Evolutionary conservation across 2,113 vertebrate species (phyloP).

Genomic region (Acanthisitta chloris): DNA sequence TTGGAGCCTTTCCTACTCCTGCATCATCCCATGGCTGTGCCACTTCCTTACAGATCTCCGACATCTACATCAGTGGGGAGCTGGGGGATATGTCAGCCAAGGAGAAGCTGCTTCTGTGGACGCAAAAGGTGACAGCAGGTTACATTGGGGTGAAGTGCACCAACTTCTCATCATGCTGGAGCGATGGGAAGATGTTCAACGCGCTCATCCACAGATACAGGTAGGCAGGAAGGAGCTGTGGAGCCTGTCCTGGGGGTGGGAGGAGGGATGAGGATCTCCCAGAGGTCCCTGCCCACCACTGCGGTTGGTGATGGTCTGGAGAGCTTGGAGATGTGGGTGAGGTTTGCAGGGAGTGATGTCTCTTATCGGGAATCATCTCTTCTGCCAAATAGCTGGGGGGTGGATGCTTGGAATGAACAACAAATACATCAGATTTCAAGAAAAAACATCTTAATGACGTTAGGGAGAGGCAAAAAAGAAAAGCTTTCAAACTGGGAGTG

Average conservation of each 20-base stretch:
- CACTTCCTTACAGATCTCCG: slow-evolving; percentile 85
- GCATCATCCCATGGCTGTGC: not conserved
- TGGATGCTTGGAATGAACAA: not conserved
- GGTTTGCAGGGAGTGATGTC: not conserved
- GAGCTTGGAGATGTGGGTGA: not conserved
- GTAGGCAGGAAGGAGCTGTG: slow-evolving; percentile 47
- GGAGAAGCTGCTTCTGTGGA: slow-evolving; percentile 96
- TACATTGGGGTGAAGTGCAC: slow-evolving; percentile 91
- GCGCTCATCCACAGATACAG: slow-evolving; percentile 97
- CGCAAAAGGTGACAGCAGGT: slow-evolving; percentile 90
- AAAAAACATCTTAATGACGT: not conserved
- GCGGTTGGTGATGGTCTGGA: not conserved
- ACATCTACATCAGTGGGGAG: slow-evolving; percentile 97
- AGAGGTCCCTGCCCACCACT: fast-evolving
- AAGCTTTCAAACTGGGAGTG: not conserved
- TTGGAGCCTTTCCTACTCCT: not conserved
- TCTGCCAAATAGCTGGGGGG: not conserved
- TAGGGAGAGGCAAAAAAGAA: not conserved
- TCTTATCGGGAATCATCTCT: not conserved
- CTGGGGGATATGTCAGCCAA: slow-evolving; percentile 96
- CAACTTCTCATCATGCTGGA: slow-evolving; percentile 98
- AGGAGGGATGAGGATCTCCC: not conserved
- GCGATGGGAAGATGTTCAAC: slow-evolving; percentile 97
- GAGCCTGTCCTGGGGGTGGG: not conserved
- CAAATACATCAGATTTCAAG: not conserved